Evolutionary conservation across 2,113 vertebrate genomes (phyloP).

Genomic region (Falco punctatus): DNA sequence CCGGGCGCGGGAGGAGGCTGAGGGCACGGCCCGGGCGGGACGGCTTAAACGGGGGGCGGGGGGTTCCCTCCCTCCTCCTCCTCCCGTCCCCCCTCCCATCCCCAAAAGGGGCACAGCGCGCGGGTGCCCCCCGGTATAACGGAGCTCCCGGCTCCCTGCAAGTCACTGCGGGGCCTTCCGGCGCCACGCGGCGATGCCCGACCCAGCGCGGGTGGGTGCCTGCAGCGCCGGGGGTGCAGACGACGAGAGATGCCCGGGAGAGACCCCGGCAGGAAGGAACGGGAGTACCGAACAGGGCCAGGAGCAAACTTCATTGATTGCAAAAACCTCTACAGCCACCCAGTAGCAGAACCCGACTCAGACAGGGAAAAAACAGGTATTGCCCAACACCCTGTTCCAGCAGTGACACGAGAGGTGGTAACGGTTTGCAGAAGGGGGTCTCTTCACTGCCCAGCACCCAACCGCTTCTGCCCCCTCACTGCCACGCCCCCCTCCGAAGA

Average conservation of each 20-base stretch:
- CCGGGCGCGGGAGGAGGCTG: background rate
- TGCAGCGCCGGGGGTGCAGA: background rate
- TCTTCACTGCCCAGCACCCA: background rate
- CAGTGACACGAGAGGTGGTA: background rate
- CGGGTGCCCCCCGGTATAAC: background rate
- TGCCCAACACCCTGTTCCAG: background rate
- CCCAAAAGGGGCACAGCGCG: background rate
- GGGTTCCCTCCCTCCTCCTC: too few relatives aligned
- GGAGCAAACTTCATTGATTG: conserved; percentile 19
- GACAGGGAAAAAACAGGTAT: background rate
- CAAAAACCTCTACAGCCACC: background rate
- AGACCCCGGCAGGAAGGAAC: background rate
- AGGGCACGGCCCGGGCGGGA: background rate
- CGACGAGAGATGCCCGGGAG: background rate
- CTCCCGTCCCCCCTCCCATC: background rate
- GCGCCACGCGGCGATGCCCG: background rate
- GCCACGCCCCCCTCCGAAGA: background rate
- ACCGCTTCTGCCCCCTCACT: background rate
- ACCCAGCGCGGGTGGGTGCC: background rate
- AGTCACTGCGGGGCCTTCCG: background rate
- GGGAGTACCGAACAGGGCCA: background rate
- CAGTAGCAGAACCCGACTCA: background rate
- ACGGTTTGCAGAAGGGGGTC: background rate
- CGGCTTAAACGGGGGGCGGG: background rate
- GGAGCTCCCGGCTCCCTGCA: background rate